These are phyloP conservation scores for Metopolophium dirhodum DNA, from an alignment of 1,140 invertebrate species.

Conservation along the genomic window DNA sequence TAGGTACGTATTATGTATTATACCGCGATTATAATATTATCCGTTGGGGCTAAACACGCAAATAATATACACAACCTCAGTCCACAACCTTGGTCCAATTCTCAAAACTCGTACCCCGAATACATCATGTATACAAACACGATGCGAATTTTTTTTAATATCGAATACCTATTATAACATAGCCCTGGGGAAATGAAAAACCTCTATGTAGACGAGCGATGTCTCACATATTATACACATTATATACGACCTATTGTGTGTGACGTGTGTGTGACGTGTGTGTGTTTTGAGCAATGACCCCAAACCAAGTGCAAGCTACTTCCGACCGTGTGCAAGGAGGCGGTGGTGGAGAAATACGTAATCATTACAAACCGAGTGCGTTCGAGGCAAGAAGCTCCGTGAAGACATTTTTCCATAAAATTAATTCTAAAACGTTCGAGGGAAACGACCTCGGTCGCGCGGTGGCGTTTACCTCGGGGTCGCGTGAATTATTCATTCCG, in stretches of 20 bases:
- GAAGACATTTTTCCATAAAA: constrained; percentile 25
- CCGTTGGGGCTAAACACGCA: not conserved
- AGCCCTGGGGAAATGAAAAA: not conserved
- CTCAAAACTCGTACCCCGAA: not conserved
- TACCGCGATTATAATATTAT: not conserved
- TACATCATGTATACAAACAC: not conserved
- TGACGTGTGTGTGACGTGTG: not conserved
- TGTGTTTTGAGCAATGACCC: not conserved
- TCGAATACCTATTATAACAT: not conserved
- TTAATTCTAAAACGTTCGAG: not conserved
- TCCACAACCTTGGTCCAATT: constrained; percentile 34
- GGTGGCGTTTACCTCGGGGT: not conserved
- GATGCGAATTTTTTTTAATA: not conserved
- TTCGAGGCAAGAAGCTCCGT: not conserved
- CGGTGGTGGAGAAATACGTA: not conserved
- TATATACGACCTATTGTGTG: constrained; percentile 21
- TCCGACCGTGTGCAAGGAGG: not conserved
- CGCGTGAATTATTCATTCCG: not conserved
- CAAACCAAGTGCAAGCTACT: not conserved
- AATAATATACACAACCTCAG: not conserved
- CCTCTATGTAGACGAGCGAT: not conserved
- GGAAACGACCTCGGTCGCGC: not conserved
- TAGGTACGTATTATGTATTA: not conserved
- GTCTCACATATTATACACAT: not conserved
- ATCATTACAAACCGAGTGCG: not conserved